A percentile compares a stretch with the other conserved stretches of the same genome.
Evolutionary conservation across 35 echinoderm and acorn worm genomes (phyloP).

Genomic region (Amphiura filiformis): DNA sequence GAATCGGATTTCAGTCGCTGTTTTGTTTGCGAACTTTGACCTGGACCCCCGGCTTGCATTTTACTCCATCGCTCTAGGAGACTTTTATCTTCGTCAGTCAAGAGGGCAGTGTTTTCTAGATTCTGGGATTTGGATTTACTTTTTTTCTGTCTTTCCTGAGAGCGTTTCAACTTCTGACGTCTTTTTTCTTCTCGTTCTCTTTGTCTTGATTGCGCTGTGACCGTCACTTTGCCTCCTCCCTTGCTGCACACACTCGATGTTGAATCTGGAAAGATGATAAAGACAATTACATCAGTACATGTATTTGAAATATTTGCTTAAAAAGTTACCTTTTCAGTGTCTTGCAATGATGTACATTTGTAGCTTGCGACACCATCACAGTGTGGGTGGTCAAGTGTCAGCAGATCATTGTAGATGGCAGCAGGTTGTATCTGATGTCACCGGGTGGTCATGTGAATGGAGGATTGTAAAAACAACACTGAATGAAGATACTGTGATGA

Average conservation of each 20-base stretch:
- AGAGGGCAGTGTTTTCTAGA: conserved; percentile 37
- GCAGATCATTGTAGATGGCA: too few species aligned
- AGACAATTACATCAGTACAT: not conserved
- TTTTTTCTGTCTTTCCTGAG: conserved; percentile 76
- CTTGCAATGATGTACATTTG: too few species aligned
- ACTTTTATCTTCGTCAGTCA: conserved; percentile 76
- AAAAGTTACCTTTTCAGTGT: not conserved
- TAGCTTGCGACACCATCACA: too few species aligned
- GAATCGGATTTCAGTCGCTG: not conserved
- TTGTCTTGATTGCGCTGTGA: conserved; percentile 74
- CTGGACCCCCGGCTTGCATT: conserved; percentile 36
- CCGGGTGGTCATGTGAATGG: too few species aligned
- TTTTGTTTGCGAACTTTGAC: not conserved
- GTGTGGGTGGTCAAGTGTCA: too few species aligned
- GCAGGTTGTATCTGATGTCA: too few species aligned
- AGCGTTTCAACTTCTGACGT: conserved; percentile 60
- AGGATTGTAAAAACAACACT: too few species aligned
- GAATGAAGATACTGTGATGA: too few species aligned
- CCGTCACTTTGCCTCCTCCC: conserved; percentile 67
- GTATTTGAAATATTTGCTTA: too few species aligned
- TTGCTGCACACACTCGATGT: conserved; percentile 27
- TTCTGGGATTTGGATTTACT: conserved; percentile 40
- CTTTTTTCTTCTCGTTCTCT: conserved; percentile 92
- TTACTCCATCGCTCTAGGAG: conserved; percentile 92
- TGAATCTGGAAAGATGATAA: conserved; percentile 33